A percentile compares a stretch with the other conserved stretches of the same genome.
Conservation (phyloP, 2,113 vertebrate genomes). For the Struthio camelus region DNA sequence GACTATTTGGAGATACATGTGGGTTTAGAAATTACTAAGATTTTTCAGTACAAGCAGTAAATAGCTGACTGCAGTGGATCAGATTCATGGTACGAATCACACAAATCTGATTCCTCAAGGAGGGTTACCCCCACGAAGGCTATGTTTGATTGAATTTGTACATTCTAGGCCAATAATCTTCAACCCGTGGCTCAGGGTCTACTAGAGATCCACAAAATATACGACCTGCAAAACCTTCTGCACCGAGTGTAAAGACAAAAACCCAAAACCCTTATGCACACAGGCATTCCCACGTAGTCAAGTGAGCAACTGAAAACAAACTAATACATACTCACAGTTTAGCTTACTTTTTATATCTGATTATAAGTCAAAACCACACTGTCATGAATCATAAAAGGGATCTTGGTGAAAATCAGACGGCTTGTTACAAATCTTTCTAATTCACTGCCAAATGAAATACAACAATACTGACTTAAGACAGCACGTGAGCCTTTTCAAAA, state of each 20-base stretch:
- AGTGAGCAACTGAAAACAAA: neutral
- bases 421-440: neutral
- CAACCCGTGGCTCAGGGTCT: neutral
- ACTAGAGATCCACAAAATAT: neutral
- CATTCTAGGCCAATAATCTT: neutral
- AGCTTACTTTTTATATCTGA: neutral
- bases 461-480: neutral
- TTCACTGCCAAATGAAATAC: neutral
- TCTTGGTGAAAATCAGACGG: neutral
- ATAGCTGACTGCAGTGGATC: neutral
- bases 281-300: neutral
- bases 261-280: no score
- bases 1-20: neutral
- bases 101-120: neutral
- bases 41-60: neutral
- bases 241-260: neutral
- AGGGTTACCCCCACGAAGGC: neutral
- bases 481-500: neutral
- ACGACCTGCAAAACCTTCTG: neutral
- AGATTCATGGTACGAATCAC: neutral
- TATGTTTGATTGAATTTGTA: neutral
- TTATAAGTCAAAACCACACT: neutral
- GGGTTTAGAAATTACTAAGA: neutral
- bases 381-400: neutral
- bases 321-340: neutral